Evolutionary conservation across 2,797 vertebrate species (phyloP).

Genomic region (Schizopygopsis pylzovi): DNA sequence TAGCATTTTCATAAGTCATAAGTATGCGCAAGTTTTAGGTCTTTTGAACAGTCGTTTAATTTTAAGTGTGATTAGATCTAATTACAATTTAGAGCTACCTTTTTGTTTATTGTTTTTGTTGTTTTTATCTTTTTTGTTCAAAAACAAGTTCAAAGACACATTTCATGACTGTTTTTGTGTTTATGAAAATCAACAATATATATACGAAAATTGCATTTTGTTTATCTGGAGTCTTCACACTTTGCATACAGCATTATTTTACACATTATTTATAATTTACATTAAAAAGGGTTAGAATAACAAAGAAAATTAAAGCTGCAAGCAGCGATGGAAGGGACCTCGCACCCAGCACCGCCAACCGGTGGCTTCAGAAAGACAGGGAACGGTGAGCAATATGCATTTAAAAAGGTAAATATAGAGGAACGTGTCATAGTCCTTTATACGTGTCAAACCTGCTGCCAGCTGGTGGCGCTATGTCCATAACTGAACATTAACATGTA

Average conservation of each 20-base stretch:
- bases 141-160: not conserved
- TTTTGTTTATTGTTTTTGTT: not conserved
- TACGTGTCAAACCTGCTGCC: too few relatives aligned
- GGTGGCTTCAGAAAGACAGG: too few relatives aligned
- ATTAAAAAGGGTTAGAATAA: not conserved
- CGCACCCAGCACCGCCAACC: too few relatives aligned
- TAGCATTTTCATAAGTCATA: not conserved
- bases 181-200: not conserved
- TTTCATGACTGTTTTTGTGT: not conserved
- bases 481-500: too few relatives aligned
- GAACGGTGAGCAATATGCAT: too few relatives aligned
- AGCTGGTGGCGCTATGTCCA: too few relatives aligned
- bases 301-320: too few relatives aligned
- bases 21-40: not conserved
- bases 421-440: too few relatives aligned
- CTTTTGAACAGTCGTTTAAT: not conserved
- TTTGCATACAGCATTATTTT: not conserved
- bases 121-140: not conserved
- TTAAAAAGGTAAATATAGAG: too few relatives aligned
- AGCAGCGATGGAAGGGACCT: too few relatives aligned
- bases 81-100: too few relatives aligned
- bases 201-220: not conserved
- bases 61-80: too few relatives aligned
- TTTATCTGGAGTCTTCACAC: not conserved
- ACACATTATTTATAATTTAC: not conserved